Percentiles rank a stretch among this genome's conserved stretches.
Conservation (phyloP, 2,113 vertebrate genomes). For the Pseudolaguvia tuberculata region DNA sequence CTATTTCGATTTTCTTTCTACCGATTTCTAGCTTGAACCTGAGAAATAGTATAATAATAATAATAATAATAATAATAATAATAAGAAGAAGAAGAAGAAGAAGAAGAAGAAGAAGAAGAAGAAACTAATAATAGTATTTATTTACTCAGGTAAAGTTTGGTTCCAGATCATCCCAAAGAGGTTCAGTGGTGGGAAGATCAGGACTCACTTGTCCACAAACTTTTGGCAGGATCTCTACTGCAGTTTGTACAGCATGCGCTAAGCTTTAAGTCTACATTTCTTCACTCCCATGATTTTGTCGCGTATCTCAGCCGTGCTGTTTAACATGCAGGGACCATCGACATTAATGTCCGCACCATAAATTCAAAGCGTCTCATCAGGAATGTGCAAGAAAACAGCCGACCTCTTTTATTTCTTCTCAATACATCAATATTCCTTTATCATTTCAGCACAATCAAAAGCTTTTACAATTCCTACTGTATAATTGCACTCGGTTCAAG, state of each 20-base stretch:
- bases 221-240: background rate
- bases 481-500: slow-evolving; percentile 42
- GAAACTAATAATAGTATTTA: no score
- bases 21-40: no score
- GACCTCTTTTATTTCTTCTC: slow-evolving; percentile 41
- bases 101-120: no score
- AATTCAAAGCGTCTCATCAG: slow-evolving; percentile 29
- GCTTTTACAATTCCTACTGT: slow-evolving; percentile 44
- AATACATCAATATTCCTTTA: slow-evolving; percentile 49
- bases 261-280: background rate
- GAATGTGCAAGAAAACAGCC: slow-evolving; percentile 30
- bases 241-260: background rate
- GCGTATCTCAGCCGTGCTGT: background rate
- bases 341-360: slow-evolving; percentile 13
- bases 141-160: no score
- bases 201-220: no score
- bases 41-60: no score
- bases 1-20: no score
- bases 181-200: no score
- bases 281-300: slow-evolving; percentile 5
- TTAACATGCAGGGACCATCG: slow-evolving; percentile 24
- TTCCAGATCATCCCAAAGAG: no score
- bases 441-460: slow-evolving; percentile 43
- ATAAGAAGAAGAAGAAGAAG: no score
- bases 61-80: no score